Conservation (phyloP, 2,888 invertebrate species). For the Platycnemis pennipes region DNA sequence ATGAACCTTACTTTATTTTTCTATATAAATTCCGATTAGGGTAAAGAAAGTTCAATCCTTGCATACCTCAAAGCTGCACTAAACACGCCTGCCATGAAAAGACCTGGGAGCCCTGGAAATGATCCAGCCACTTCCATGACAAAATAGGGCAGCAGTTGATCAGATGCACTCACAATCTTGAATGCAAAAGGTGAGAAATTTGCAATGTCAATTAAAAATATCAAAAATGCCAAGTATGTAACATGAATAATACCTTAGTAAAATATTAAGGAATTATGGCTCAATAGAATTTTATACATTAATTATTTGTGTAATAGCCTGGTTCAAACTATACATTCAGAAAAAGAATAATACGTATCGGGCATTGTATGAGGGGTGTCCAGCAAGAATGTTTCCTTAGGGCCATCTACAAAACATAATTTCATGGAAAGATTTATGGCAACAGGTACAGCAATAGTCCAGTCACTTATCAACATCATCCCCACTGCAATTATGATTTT, state of each 20-base stretch:
- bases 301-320: neutral
- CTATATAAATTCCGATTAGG: neutral
- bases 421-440: too few species aligned
- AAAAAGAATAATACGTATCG: too few species aligned
- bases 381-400: too few species aligned
- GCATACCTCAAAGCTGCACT: conserved; percentile 82
- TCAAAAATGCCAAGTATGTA: neutral
- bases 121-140: conserved; percentile 81
- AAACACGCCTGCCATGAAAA: conserved; percentile 84
- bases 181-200: neutral
- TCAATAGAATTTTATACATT: neutral
- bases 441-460: too few species aligned
- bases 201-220: neutral
- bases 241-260: neutral
- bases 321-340: too few species aligned
- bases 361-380: too few species aligned
- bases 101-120: conserved; percentile 81
- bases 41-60: neutral
- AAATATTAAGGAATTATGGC: neutral
- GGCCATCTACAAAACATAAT: too few species aligned
- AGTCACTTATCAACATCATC: too few species aligned
- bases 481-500: too few species aligned
- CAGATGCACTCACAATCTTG: conserved; percentile 76
- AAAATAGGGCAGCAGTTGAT: conserved; percentile 82
- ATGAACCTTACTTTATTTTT: neutral